Evolutionary conservation across 2,888 invertebrate genomes (phyloP), one percentile per base, ranked within the genome.

Genomic region (Zaprionus bogoriensis): DNA sequence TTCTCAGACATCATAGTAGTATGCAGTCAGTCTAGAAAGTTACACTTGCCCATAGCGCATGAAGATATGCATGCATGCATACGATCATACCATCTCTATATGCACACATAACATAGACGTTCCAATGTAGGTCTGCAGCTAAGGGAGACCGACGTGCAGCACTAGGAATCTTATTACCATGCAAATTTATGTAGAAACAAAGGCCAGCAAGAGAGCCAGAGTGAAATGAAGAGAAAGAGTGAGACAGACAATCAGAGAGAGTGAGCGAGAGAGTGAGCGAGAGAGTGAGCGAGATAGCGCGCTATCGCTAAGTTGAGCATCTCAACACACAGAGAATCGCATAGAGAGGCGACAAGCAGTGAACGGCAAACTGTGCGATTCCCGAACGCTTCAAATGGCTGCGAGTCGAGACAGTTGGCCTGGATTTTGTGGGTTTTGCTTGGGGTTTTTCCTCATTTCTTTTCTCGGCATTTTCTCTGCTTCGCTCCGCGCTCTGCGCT

Each of bases 281-380:
- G 27, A 30, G 9, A 32, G 22, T 20, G 17, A 41, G 25, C 45
- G 36, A 62, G 42, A 47, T 19, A 48, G 61, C 14, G 7, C 14
- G 32, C 17, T 32, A 7, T 6, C 17, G 68, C 38, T 53, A 45
- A 61, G 67, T 39, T 67, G 39, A 67, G 62, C 68, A 67, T 48
- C 61, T 67, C 55, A 38, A 54, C 68, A 68, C 57, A 54, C 63
- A 58, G 68, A 69, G 68, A 69, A 69, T 63, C 32, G 69, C 69
- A 68, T 63, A 59, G 68, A 69, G 63, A 58, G 68, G 68, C 46
- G 32, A 9, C 9, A 12, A 28, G 14, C 4, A 30, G 30, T 17
- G 3, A 22, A 9, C 12, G 25, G 25, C 14, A 9, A 27, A 22
- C 6, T 20, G 36, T 36, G 48, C 38, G 52, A 30, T 41, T 7